Base-by-base conservation (phyloP, 2,888 invertebrate species). In the Orchestes rusci region DNA sequence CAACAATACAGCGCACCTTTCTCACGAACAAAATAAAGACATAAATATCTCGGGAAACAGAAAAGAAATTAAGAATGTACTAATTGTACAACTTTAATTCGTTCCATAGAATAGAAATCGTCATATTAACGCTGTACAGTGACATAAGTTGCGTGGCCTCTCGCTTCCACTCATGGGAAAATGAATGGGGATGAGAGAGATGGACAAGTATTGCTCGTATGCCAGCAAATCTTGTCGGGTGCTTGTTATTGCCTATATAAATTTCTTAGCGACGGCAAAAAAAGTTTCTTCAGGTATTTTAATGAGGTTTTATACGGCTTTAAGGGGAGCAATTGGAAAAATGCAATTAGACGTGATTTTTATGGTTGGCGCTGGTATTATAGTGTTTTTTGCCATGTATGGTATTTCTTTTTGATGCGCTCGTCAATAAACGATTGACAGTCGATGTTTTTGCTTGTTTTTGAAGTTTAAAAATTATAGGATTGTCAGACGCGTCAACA, bases 21-120 rank as follows among this genome's bases (percentile, higher is more conserved):
- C 18, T n/a, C n/a, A n/a, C n/a, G 16, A 18, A 29, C 16, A 53
- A 56, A 60, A 62, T 61, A 59, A 57, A 61, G 59, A 59, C 61
- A 61, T 61, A 61, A 61, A 62, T 60, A 58, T 56, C 50, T 41
- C 34, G 23, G 48, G 50, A 56, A 54, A 55, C 50, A 42, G 48
- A 45, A 51, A 62, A 61, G 59, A 62, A 63, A 61, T 61, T 61
- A 62, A 60, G 60, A 62, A 62, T 59, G 60, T 57, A 59, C 60
- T 62, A 63, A 63, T 63, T 63, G 63, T 62, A 61, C 62, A 59
- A 53, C 50, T 59, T 62, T 62, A 62, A 63, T 63, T 62, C 61
- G 59, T 57, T 56, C 57, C 52, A 41, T 57, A 54, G 63, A 62
- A 63, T 63, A 62, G 63, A 61, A 63, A 63, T 63, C 58, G 62